These are phyloP conservation scores for Scaptomyza caliginosa DNA, from an alignment of 2,888 invertebrate genomes.

Conservation along the genomic window DNA sequence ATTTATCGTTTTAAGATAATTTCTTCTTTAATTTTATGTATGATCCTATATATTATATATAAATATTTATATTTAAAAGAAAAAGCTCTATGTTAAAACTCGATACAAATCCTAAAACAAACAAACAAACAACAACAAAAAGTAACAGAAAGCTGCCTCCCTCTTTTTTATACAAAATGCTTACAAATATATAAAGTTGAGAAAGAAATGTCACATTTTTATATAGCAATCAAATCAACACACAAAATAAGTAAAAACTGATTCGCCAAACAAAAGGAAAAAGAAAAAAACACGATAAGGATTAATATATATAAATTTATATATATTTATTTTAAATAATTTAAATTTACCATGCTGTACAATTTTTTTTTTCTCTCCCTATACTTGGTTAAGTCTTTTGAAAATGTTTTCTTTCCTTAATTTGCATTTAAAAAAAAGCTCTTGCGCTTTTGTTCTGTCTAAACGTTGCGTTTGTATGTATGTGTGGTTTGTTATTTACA, in stretches of 20 bases:
- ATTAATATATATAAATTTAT: conserved; percentile 4
- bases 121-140: conserved; percentile 13
- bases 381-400: conserved; percentile 10
- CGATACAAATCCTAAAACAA: conserved; percentile 34
- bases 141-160: conserved; percentile 45
- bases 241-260: neutral
- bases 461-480: conserved; percentile 1
- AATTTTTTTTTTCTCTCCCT: conserved; percentile 3
- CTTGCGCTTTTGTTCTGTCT: neutral
- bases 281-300: conserved; percentile 8
- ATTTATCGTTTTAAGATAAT: conserved; percentile 63
- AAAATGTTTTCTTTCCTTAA: neutral
- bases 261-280: conserved; percentile 6
- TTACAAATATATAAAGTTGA: conserved; percentile 9
- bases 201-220: conserved; percentile 21
- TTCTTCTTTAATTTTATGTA: conserved; percentile 64
- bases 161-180: conserved; percentile 2
- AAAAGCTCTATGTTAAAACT: conserved; percentile 51
- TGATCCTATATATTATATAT: conserved; percentile 71
- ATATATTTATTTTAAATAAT: conserved; percentile 7
- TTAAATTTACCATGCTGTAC: conserved; percentile 18
- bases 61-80: conserved; percentile 66
- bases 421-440: conserved; percentile 2
- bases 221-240: conserved; percentile 38
- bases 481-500: conserved; percentile 24